phyloP scores from a whole-genome alignment of 2,888 invertebrate genomes.

The Philhelius pedissequus region DNA sequence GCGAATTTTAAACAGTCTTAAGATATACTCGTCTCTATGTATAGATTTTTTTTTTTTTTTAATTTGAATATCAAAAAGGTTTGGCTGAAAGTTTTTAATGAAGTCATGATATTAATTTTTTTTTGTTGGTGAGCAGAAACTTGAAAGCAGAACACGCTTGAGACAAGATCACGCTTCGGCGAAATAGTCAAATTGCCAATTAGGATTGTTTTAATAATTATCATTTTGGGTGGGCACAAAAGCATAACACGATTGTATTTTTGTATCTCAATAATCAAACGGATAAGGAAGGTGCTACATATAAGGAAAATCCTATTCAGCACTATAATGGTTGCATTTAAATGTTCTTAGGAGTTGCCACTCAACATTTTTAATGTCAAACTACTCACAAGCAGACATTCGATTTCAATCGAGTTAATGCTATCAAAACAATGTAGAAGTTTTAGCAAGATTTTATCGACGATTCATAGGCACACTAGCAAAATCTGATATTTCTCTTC shows the following conservation, averaged over 20 bases:
- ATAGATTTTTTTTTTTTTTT: background rate
- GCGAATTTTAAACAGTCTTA: constrained; percentile 45
- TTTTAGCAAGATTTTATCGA: too few species aligned
- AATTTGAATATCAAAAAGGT: constrained; percentile 12
- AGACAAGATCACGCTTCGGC: background rate
- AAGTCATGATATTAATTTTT: constrained; percentile 10
- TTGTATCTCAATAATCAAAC: too few species aligned
- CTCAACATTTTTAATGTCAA: too few species aligned
- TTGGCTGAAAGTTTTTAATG: constrained; percentile 8
- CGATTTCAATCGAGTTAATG: too few species aligned
- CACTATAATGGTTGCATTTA: too few species aligned
- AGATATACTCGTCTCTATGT: background rate
- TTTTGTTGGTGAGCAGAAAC: background rate
- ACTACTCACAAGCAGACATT: too few species aligned
- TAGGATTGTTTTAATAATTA: background rate
- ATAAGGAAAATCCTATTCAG: too few species aligned
- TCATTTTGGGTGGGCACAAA: background rate
- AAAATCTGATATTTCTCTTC: too few species aligned
- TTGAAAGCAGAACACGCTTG: background rate
- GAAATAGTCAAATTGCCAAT: background rate
- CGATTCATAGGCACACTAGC: too few species aligned
- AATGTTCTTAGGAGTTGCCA: too few species aligned
- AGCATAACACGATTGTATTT: background rate
- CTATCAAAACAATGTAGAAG: too few species aligned
- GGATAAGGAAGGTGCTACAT: too few species aligned